Evolutionary conservation across 2,113 vertebrate species (phyloP), one percentile per base, ranked within the genome.

Genomic region (Rhipidura dahli): DNA sequence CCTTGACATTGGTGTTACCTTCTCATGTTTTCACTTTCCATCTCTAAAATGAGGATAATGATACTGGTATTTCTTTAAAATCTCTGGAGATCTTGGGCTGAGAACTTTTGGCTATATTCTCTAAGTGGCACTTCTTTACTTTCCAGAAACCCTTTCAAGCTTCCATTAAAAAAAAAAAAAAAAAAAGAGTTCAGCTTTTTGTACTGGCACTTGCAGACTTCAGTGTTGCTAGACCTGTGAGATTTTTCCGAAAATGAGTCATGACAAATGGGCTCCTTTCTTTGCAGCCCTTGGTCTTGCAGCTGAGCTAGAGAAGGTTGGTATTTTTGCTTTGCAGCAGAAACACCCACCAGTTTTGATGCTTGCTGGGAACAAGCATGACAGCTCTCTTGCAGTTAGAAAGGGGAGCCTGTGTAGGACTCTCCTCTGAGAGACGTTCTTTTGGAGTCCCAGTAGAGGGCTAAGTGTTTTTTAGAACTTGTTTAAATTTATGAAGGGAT

Each of bases 401-500:
- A 85, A 82, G 31, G 72, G 53, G 64, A 88, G 40, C 42, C 35
- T 77, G 17, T 51, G 4, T 9, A 53, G 75, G 75, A 33, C 28
- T 88, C 39, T 89, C 24, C 61, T 87, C 65, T 76, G 49, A 45
- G 21, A 79, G 44, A 0, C 0, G 6, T 42, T 69, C 39, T 68
- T 90, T 53, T 69, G 65, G 79, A 88, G 50, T 92, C 85, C 71
- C 79, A 80, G 45, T 57, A 88, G 70, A 86, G 53, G 79, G 26
- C 82, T 85, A 91, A 94, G 66, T 95, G 92, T 66, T 42, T 92
- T 93, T 83, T 83, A 83, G 88, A 91, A 93, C 94, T 80, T 70
- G 37, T 88, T 95, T 94, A 92, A 92, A 93, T 90, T 95, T 92
- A 88, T 86, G 68, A 95, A 85, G 40, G 66, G 45, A 92, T 96